These are phyloP conservation scores for Pseudococcus longispinus DNA, from an alignment of 2,888 invertebrate genomes.

Conservation along the genomic window DNA sequence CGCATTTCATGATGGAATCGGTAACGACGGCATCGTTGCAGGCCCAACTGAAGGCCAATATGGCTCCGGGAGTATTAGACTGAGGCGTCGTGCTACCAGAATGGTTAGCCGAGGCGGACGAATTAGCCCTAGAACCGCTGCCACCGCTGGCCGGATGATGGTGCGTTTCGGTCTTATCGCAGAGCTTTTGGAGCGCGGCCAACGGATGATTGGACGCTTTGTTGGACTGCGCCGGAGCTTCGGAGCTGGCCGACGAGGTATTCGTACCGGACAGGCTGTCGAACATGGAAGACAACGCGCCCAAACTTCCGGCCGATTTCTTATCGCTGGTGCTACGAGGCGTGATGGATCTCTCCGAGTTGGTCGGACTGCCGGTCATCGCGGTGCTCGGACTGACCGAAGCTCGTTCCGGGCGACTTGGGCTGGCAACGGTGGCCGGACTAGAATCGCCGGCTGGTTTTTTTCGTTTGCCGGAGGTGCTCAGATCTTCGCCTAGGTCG, in stretches of 20 bases:
- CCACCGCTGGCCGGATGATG: constrained; percentile 64
- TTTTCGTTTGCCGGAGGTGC: not conserved
- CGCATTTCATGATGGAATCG: constrained; percentile 91
- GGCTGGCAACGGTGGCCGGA: constrained; percentile 53
- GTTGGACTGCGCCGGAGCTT: constrained; percentile 63
- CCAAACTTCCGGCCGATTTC: constrained; percentile 73
- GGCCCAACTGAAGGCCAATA: constrained; percentile 92
- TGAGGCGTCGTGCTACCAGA: constrained; percentile 61
- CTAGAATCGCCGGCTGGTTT: constrained; percentile 56
- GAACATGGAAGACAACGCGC: constrained; percentile 89
- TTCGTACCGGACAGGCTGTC: constrained; percentile 72
- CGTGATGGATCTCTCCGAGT: constrained; percentile 78
- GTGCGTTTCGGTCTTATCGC: constrained; percentile 90
- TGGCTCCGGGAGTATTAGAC: constrained; percentile 78
- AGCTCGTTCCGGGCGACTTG: constrained; percentile 53
- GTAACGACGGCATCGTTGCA: constrained; percentile 91
- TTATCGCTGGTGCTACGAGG: constrained; percentile 71
- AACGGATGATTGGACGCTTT: constrained; percentile 85
- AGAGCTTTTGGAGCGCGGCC: constrained; percentile 92
- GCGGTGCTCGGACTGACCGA: constrained; percentile 68
- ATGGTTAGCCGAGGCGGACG: constrained; percentile 57
- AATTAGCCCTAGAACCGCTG: constrained; percentile 60
- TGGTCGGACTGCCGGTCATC: constrained; percentile 68
- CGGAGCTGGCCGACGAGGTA: constrained; percentile 59
- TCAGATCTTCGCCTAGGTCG: constrained; percentile 51